Percentiles rank a stretch among this genome's conserved stretches.
phyloP scores from a whole-genome alignment of 2,888 invertebrate species.

The Lepetodrilus schrolli region DNA sequence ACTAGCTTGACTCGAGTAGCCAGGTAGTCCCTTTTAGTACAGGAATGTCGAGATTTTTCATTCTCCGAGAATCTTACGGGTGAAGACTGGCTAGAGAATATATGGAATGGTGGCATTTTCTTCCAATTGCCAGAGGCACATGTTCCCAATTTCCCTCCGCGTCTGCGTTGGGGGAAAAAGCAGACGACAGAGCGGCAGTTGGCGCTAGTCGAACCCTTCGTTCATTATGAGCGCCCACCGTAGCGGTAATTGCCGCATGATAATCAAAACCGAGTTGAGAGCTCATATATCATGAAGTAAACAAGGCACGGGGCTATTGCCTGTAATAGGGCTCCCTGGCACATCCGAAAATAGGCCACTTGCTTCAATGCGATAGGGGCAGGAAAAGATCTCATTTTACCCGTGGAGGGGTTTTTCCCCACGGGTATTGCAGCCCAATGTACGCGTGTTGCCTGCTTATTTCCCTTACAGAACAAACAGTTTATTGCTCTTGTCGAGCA shows the following conservation, averaged over 20 bases:
- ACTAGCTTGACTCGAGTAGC: not conserved
- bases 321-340: not conserved
- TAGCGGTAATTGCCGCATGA: constrained; percentile 29
- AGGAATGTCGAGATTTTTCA: constrained; percentile 13
- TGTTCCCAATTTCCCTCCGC: constrained; percentile 23
- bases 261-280: constrained; percentile 25
- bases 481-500: constrained; percentile 1
- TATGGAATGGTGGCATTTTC: not conserved
- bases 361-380: constrained; percentile 18
- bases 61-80: not conserved
- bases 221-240: constrained; percentile 29
- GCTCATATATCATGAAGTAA: constrained; percentile 32
- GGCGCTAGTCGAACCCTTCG: constrained; percentile 6
- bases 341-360: constrained; percentile 28
- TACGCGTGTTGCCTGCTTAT: not conserved
- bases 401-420: not conserved
- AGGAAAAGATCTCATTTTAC: not conserved
- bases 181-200: constrained; percentile 29
- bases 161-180: not conserved
- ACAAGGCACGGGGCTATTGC: constrained; percentile 25
- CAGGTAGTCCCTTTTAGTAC: not conserved
- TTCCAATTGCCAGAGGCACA: not conserved
- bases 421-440: not conserved
- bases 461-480: constrained; percentile 33
- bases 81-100: not conserved